Evolutionary conservation across 1,140 invertebrate genomes (phyloP).

Genomic region (Drosophila nigrodunni): DNA sequence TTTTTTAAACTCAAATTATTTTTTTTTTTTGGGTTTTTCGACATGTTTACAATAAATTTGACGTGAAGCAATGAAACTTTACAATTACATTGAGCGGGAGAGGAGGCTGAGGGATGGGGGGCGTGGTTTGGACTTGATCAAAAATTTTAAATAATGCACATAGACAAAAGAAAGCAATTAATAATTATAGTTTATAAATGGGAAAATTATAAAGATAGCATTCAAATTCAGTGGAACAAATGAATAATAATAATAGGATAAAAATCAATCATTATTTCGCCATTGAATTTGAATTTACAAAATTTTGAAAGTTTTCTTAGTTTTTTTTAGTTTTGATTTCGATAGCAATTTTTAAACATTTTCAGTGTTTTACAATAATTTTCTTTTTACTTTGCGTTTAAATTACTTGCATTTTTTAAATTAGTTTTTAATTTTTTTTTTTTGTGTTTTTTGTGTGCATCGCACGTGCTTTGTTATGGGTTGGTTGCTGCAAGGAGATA

Average conservation of each 20-base stretch:
- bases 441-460: conserved; percentile 15
- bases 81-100: conserved; percentile 32
- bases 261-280: neutral
- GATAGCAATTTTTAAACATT: conserved; percentile 9
- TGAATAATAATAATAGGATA: conserved; percentile 1
- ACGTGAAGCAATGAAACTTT: conserved; percentile 34
- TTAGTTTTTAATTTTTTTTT: neutral
- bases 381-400: neutral
- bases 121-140: conserved; percentile 22
- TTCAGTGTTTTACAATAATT: conserved; percentile 19
- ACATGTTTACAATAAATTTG: conserved; percentile 52
- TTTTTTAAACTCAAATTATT: neutral
- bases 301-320: conserved; percentile 17
- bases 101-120: neutral
- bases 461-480: conserved; percentile 14
- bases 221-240: conserved; percentile 28
- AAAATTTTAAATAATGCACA: conserved; percentile 51
- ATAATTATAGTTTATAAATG: neutral
- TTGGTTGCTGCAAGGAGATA: conserved; percentile 22
- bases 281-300: conserved; percentile 52
- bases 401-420: neutral
- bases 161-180: conserved; percentile 31
- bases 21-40: neutral
- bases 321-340: too few relatives aligned
- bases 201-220: neutral